A percentile compares a stretch with the other conserved stretches of the same genome.
Conservation (phyloP, 2,113 vertebrate genomes). For the Oreotragus oreotragus region DNA sequence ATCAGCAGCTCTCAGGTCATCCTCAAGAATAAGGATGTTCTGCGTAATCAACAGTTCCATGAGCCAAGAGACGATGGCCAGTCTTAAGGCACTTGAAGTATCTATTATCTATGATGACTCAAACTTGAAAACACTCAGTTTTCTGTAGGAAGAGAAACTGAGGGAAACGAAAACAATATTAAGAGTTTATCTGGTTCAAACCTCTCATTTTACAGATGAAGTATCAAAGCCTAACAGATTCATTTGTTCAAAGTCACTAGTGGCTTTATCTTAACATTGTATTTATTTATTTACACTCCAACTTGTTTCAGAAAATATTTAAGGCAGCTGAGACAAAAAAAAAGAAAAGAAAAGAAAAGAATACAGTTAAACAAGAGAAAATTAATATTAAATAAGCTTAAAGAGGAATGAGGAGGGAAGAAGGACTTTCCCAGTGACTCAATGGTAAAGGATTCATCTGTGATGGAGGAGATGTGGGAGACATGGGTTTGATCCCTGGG, state of each 20-base stretch:
- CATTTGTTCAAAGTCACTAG: not conserved
- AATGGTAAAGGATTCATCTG: not conserved
- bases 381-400: not conserved
- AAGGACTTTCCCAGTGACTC: not conserved
- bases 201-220: not conserved
- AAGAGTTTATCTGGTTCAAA: not conserved
- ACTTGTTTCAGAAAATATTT: not conserved
- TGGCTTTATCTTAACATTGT: not conserved
- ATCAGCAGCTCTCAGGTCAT: not conserved
- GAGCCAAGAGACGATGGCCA: not conserved
- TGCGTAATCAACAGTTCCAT: not conserved
- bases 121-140: not conserved
- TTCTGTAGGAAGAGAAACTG: not conserved
- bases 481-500: not conserved
- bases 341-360: not conserved
- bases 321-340: not conserved
- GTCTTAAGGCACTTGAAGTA: not conserved
- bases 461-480: not conserved
- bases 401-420: not conserved
- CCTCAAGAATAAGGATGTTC: not conserved
- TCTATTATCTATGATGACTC: not conserved
- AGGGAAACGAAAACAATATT: not conserved
- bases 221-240: not conserved
- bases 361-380: not conserved
- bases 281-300: not conserved